These are phyloP conservation scores for Temnothorax ravouxi DNA, from an alignment of 2,888 invertebrate genomes.

Conservation along the genomic window DNA sequence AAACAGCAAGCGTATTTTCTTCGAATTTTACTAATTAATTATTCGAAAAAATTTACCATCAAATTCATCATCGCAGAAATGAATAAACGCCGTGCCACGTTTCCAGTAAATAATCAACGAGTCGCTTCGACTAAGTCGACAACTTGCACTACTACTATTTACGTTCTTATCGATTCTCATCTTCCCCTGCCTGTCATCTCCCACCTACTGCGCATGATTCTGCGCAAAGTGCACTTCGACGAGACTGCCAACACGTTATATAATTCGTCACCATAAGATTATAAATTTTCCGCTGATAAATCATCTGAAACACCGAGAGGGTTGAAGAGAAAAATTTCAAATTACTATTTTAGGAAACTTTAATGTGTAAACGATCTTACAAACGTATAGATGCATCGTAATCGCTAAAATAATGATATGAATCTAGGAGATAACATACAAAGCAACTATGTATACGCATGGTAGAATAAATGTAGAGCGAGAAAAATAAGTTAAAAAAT, in stretches of 20 bases:
- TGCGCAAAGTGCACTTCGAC: background rate
- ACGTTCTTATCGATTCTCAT: background rate
- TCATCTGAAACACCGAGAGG: no score
- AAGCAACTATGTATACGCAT: constrained; percentile 28
- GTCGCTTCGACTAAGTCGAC: background rate
- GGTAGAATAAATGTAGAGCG: constrained; percentile 7
- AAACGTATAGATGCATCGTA: constrained; percentile 28
- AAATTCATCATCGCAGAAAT: background rate
- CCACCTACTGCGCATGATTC: background rate
- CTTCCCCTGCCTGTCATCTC: background rate
- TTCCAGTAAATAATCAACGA: background rate
- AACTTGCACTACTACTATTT: background rate
- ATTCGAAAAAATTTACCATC: background rate
- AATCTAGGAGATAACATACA: constrained; percentile 29
- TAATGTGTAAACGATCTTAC: constrained; percentile 46
- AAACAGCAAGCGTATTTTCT: background rate
- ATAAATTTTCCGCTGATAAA: background rate
- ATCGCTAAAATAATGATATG: constrained; percentile 30
- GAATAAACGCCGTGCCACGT: background rate
- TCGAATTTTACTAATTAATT: background rate
- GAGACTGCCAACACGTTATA: background rate
- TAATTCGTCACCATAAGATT: background rate
- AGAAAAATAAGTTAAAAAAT: constrained; percentile 46
- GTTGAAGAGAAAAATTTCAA: background rate
- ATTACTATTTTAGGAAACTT: constrained; percentile 36